Conservation (phyloP, 2,888 invertebrate species). For the Opisthograptis luteolata region DNA sequence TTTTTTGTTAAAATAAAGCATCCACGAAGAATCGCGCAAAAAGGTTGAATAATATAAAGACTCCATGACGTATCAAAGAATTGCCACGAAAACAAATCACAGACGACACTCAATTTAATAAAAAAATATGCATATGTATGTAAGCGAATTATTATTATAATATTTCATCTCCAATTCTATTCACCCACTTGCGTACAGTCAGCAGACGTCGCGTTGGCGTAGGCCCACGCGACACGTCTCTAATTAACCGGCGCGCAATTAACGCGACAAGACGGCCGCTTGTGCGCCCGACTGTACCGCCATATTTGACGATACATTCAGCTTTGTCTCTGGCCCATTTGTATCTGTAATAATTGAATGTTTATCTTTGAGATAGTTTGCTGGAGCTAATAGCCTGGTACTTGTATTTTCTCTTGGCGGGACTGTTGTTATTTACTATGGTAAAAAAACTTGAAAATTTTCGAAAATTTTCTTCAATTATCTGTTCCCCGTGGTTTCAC, state of each 20-base stretch:
- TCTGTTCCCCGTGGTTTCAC: too few species aligned
- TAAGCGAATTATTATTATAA: too few species aligned
- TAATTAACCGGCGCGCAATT: constrained; percentile 75
- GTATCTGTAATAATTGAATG: constrained; percentile 21
- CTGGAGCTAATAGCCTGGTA: neutral
- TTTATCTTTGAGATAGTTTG: constrained; percentile 11
- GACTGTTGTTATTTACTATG: neutral
- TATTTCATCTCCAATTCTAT: constrained; percentile 6
- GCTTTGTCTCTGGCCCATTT: constrained; percentile 23
- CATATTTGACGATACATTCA: constrained; percentile 36
- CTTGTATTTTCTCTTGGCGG: neutral
- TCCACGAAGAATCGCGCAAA: too few species aligned
- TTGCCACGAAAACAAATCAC: too few species aligned
- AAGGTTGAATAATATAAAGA: too few species aligned
- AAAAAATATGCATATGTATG: too few species aligned
- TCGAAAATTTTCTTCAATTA: too few species aligned
- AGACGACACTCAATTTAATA: too few species aligned
- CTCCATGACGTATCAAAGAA: too few species aligned
- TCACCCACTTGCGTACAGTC: constrained; percentile 11
- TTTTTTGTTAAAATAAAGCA: too few species aligned
- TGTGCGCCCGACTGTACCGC: constrained; percentile 57
- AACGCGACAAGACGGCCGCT: constrained; percentile 59
- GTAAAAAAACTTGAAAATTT: too few species aligned
- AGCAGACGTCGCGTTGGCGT: constrained; percentile 55
- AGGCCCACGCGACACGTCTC: constrained; percentile 72